These are phyloP conservation scores for Lacanobia oleracea DNA, from an alignment of 2,888 invertebrate genomes.

Conservation along the genomic window DNA sequence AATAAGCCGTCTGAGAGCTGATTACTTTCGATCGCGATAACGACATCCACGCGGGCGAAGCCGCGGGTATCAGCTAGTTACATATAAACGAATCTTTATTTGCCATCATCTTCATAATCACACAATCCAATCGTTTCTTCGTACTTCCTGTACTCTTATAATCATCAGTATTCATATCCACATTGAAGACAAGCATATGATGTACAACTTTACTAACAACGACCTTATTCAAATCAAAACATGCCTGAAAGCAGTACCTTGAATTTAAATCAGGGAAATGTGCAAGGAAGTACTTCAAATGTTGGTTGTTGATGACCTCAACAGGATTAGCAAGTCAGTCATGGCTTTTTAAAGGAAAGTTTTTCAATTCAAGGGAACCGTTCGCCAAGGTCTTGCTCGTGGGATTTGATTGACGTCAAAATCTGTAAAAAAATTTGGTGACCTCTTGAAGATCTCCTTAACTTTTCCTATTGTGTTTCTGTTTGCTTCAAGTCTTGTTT, in stretches of 20 bases:
- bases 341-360: slow-evolving; percentile 30
- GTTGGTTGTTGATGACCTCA: slow-evolving; percentile 23
- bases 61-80: too few species aligned
- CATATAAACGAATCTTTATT: too few species aligned
- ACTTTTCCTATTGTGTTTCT: slow-evolving; percentile 1
- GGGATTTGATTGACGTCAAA: slow-evolving; percentile 29
- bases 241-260: slow-evolving; percentile 1
- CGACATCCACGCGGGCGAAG: too few species aligned
- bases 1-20: too few species aligned
- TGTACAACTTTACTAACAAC: neutral
- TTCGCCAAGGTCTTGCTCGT: slow-evolving; percentile 9
- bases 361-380: slow-evolving; percentile 12
- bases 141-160: too few species aligned
- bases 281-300: slow-evolving; percentile 13
- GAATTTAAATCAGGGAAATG: slow-evolving; percentile 27
- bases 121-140: too few species aligned
- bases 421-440: neutral
- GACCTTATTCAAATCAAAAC: neutral
- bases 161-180: neutral
- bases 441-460: slow-evolving; percentile 8
- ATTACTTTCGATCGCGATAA: too few species aligned
- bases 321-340: slow-evolving; percentile 28
- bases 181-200: neutral
- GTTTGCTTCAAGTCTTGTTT: neutral
- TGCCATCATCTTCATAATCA: too few species aligned